Conservation (phyloP, 1,140 invertebrate species). For the Cephus cinctus region DNA sequence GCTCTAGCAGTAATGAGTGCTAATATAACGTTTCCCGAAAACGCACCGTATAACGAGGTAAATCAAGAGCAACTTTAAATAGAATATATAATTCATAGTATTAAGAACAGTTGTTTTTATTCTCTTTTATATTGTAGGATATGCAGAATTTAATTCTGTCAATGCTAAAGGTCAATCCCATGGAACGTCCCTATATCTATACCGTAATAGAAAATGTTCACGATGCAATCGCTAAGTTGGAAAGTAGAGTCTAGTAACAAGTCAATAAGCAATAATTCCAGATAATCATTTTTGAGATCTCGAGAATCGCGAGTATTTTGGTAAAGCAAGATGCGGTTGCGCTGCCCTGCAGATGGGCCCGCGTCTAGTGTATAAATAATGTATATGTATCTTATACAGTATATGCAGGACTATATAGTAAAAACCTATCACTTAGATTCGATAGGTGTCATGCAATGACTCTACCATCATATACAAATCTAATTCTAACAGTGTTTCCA, state of each 20-base stretch:
- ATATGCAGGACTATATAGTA: no score
- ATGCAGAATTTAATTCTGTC: conserved; percentile 70
- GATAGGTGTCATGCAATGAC: no score
- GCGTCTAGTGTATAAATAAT: no score
- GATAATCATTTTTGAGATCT: not conserved
- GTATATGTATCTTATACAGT: no score
- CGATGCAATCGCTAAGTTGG: conserved; percentile 58
- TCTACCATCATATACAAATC: no score
- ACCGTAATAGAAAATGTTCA: conserved; percentile 64
- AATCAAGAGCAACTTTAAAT: conserved; percentile 13
- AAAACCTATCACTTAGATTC: no score
- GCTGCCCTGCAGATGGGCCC: no score
- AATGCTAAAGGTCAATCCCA: conserved; percentile 73
- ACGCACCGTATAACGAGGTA: conserved; percentile 67
- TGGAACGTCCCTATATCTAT: conserved; percentile 74
- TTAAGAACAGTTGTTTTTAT: conserved; percentile 7
- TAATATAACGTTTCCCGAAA: conserved; percentile 71
- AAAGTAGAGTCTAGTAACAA: conserved; percentile 53
- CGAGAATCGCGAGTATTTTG: not conserved
- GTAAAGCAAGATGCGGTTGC: no score
- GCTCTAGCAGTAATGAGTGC: conserved; percentile 82
- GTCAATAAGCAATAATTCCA: not conserved
- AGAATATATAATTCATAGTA: conserved; percentile 15
- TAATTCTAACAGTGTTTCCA: no score
- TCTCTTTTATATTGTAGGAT: conserved; percentile 58